phyloP scores from a whole-genome alignment of 2,888 invertebrate genomes.

The Gandaritis pyraliata region DNA sequence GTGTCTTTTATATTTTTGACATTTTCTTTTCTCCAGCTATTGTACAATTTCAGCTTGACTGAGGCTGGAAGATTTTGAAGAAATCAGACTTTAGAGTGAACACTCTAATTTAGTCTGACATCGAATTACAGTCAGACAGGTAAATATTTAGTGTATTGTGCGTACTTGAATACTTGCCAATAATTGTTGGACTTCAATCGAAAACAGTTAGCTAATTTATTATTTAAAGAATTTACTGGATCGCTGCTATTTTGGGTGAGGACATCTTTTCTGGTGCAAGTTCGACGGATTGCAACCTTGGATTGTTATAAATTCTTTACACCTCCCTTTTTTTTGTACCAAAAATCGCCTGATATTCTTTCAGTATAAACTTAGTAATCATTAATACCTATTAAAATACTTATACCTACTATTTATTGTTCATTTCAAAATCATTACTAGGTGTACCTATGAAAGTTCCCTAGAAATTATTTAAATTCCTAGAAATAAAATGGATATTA shows the following conservation, averaged over 20 bases:
- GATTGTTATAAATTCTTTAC: background rate
- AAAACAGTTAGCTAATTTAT: slow-evolving; percentile 68
- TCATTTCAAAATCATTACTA: no score
- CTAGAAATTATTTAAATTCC: no score
- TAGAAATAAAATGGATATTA: no score
- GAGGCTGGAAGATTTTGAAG: no score
- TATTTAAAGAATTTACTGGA: slow-evolving; percentile 61
- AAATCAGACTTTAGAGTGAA: no score
- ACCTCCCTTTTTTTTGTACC: background rate
- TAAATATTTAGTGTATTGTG: slow-evolving; percentile 76
- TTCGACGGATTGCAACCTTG: slow-evolving; percentile 38
- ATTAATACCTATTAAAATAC: no score
- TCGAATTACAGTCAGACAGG: slow-evolving; percentile 68
- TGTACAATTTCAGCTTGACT: no score
- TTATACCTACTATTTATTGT: no score
- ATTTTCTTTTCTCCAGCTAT: no score
- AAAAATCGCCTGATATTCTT: background rate
- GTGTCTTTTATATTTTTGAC: no score
- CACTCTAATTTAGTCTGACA: slow-evolving; percentile 45
- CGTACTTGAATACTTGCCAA: slow-evolving; percentile 78
- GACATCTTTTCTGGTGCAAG: slow-evolving; percentile 48
- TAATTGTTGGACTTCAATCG: slow-evolving; percentile 77
- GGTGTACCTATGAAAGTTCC: no score
- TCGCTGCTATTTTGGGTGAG: slow-evolving; percentile 57
- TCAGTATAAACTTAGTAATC: no score